Evolutionary conservation across 2,113 vertebrate genomes (phyloP).

Genomic region (Upupa epops): DNA sequence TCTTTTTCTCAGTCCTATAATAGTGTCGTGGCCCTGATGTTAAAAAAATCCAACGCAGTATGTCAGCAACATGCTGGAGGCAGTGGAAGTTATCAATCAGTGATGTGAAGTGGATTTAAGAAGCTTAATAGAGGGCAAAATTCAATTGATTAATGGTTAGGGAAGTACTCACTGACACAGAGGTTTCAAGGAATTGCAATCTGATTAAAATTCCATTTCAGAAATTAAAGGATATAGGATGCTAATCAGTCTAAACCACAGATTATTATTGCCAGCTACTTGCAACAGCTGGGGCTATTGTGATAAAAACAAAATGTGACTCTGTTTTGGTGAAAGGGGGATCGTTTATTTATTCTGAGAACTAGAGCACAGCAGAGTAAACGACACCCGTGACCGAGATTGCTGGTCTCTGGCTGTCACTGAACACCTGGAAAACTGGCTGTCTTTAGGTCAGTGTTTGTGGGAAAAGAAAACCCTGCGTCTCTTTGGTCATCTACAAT

Average conservation of each 20-base stretch:
- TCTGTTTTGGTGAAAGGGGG: not conserved
- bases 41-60: not conserved
- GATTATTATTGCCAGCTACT: conserved; percentile 51
- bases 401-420: not conserved
- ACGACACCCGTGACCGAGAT: not conserved
- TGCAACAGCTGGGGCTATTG: conserved; percentile 51
- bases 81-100: conserved; percentile 67
- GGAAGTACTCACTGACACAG: conserved; percentile 31
- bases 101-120: conserved; percentile 57
- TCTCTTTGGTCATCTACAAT: not conserved
- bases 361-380: not conserved
- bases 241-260: conserved; percentile 68
- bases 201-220: conserved; percentile 73
- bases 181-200: conserved; percentile 66
- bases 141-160: conserved; percentile 67
- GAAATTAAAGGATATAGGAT: conserved; percentile 66
- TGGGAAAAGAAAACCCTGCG: not conserved
- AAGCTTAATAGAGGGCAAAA: conserved; percentile 65
- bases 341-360: conserved; percentile 1
- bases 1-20: conserved; percentile 31
- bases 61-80: not conserved
- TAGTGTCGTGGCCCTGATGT: conserved; percentile 25
- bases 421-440: not conserved
- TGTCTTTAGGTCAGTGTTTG: not conserved
- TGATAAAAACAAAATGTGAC: conserved; percentile 37